Percentiles rank a stretch among this genome's conserved stretches.
phyloP scores from a whole-genome alignment of 2,113 vertebrate species.

The Sula dactylatra region DNA sequence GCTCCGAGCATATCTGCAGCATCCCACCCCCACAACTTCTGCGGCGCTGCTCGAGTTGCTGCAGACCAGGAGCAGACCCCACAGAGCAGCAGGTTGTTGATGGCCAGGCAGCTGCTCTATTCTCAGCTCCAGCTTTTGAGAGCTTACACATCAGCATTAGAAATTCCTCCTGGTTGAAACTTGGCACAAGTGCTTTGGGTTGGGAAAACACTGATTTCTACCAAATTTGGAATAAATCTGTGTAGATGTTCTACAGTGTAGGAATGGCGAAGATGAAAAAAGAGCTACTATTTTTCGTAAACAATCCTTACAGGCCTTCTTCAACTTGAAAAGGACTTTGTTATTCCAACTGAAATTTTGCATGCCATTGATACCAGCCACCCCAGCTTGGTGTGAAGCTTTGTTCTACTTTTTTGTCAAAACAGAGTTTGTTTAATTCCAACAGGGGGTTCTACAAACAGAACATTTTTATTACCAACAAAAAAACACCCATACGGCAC shows the following conservation, averaged over 20 bases:
- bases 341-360: not conserved
- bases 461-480: not conserved
- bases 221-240: conserved; percentile 27
- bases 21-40: not conserved
- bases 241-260: not conserved
- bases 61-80: not conserved
- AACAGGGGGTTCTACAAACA: not conserved
- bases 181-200: not conserved
- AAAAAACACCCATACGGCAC: not conserved
- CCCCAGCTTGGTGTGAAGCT: not conserved
- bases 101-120: not conserved
- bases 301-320: not conserved
- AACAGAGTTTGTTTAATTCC: conserved; percentile 3
- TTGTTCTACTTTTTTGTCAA: not conserved
- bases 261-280: not conserved
- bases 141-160: not conserved
- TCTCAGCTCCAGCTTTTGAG: not conserved
- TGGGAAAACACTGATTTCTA: not conserved
- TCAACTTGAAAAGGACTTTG: not conserved
- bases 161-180: not conserved
- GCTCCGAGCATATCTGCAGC: not conserved
- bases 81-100: rapidly evolving
- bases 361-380: not conserved
- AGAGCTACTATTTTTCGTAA: not conserved
- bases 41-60: not conserved